Evolutionary conservation across 2,113 vertebrate genomes (phyloP).

Genomic region (Podiceps cristatus): DNA sequence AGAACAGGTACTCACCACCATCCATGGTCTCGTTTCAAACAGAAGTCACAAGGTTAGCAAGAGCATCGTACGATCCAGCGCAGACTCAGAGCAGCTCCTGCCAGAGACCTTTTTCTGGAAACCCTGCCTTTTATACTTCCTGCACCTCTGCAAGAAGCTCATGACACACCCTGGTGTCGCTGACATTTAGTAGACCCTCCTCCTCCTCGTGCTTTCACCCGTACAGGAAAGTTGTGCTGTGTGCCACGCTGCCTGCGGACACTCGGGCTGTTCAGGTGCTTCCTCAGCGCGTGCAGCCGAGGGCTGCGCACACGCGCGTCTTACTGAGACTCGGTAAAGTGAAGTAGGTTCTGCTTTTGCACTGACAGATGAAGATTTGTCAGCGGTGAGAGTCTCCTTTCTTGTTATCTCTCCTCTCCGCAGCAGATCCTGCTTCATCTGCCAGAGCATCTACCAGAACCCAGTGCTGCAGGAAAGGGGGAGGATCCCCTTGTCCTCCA

Average conservation of each 20-base stretch:
- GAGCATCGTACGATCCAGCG: background rate
- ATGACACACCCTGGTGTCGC: background rate
- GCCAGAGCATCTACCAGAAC: background rate
- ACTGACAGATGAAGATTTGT: background rate
- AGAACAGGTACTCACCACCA: conserved; percentile 53
- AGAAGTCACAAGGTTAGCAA: background rate
- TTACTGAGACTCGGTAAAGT: fast-evolving
- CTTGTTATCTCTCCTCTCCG: background rate
- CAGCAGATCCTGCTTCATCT: background rate
- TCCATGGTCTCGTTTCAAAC: conserved; percentile 26
- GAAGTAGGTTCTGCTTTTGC: background rate
- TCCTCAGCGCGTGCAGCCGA: fast-evolving
- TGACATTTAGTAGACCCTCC: background rate
- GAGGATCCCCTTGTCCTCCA: background rate
- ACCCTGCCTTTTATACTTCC: conserved; percentile 52
- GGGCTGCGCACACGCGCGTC: background rate
- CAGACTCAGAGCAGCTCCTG: background rate
- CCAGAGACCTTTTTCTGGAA: background rate
- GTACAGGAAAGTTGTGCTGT: fast-evolving
- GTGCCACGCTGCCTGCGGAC: background rate
- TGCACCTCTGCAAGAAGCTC: background rate
- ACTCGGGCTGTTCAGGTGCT: background rate
- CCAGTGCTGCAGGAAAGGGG: background rate
- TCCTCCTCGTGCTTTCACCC: background rate
- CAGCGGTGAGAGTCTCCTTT: background rate